Conservation (phyloP, 1,140 invertebrate species). For the Heliconius eleuchia region DNA sequence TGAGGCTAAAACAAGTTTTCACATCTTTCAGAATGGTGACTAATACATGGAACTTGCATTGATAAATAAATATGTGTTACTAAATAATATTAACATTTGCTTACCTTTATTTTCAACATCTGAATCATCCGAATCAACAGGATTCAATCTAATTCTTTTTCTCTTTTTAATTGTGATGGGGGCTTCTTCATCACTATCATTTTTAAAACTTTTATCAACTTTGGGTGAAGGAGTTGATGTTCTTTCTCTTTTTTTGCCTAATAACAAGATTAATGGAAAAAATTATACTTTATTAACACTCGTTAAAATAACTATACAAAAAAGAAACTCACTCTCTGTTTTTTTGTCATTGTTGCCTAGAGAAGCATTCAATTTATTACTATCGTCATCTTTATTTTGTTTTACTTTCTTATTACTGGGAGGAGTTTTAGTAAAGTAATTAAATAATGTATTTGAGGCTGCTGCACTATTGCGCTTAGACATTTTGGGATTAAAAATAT, state of each 20-base stretch:
- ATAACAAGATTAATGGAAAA: conserved; percentile 20
- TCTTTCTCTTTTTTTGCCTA: conserved; percentile 67
- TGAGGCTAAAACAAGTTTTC: too few relatives aligned
- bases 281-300: not conserved
- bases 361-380: conserved; percentile 41
- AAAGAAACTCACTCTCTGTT: conserved; percentile 51
- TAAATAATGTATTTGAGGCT: conserved; percentile 81
- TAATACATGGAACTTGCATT: too few relatives aligned
- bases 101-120: conserved; percentile 78
- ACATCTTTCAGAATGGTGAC: too few relatives aligned
- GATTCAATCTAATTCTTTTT: conserved; percentile 73
- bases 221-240: conserved; percentile 54
- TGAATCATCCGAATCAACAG: conserved; percentile 81
- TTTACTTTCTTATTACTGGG: conserved; percentile 72
- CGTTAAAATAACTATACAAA: not conserved
- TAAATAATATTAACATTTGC: not conserved
- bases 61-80: too few relatives aligned
- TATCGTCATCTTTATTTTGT: conserved; percentile 44
- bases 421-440: conserved; percentile 82
- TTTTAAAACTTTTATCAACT: conserved; percentile 42
- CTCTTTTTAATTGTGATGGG: conserved; percentile 60
- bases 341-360: conserved; percentile 52
- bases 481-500: conserved; percentile 47
- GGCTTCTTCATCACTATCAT: conserved; percentile 64
- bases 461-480: conserved; percentile 71